Percentiles rank a stretch among this genome's conserved stretches.
Evolutionary conservation across 2,113 vertebrate species (phyloP).

Genomic region (Ivindomyrus marchei): DNA sequence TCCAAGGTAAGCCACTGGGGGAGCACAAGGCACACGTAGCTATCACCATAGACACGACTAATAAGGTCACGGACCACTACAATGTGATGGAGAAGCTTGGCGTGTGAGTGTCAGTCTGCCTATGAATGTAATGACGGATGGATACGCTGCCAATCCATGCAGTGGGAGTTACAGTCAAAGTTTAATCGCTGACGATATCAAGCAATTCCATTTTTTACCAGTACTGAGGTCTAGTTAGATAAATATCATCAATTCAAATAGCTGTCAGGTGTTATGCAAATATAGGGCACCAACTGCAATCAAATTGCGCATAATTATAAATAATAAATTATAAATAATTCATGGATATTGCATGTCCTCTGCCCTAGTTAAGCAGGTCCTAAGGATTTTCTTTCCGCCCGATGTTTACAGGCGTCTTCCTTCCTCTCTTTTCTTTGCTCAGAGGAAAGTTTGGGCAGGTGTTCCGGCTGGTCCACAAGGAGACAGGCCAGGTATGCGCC

Average conservation of each 20-base stretch:
- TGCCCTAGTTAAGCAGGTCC: not conserved
- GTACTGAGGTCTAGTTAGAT: not conserved
- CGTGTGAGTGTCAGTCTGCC: constrained; percentile 58
- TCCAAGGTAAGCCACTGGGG: constrained; percentile 40
- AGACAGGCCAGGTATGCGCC: constrained; percentile 57
- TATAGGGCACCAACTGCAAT: not conserved
- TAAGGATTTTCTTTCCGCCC: not conserved
- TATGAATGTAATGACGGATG: not conserved
- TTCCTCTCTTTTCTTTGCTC: not conserved
- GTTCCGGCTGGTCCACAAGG: constrained; percentile 66
- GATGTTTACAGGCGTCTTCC: not conserved
- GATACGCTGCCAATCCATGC: not conserved
- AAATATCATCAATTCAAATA: not conserved
- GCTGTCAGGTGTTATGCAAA: not conserved
- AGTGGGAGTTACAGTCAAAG: not conserved
- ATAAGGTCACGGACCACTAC: constrained; percentile 63
- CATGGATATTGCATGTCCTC: not conserved
- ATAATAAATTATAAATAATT: not conserved
- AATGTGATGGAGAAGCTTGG: constrained; percentile 69
- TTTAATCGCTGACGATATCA: not conserved
- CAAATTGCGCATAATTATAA: not conserved
- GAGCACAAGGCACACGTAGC: constrained; percentile 37
- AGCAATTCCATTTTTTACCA: not conserved
- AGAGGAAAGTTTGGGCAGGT: constrained; percentile 78
- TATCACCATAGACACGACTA: constrained; percentile 54